Conservation (phyloP, 2,113 vertebrate genomes). For the Neomonachus schauinslandi region DNA sequence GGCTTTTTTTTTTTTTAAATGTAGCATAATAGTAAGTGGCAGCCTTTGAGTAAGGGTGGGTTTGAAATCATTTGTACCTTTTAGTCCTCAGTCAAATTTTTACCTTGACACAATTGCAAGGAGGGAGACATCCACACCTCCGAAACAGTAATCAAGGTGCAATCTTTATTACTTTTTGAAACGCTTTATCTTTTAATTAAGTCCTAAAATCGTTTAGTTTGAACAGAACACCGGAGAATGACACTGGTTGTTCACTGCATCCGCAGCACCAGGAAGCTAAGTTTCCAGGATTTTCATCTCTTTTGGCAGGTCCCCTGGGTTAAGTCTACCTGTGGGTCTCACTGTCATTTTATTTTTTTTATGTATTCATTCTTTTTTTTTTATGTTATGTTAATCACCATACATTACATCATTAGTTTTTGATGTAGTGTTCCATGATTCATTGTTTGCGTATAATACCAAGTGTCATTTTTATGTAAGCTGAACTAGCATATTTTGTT, state of each 20-base stretch:
- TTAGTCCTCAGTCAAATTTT: background rate
- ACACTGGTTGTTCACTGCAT: background rate
- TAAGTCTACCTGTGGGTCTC: background rate
- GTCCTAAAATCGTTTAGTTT: background rate
- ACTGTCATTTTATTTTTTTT: background rate
- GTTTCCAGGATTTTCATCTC: background rate
- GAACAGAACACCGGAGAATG: background rate
- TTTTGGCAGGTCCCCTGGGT: background rate
- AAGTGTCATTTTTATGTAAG: background rate
- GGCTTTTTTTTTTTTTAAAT: background rate
- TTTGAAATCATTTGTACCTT: background rate
- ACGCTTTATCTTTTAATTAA: conserved; percentile 22
- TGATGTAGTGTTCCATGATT: too few species aligned
- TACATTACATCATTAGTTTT: too few species aligned
- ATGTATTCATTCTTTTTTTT: too few species aligned
- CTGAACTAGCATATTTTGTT: background rate
- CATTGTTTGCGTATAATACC: too few species aligned
- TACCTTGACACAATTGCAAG: background rate
- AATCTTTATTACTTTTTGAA: conserved; percentile 40
- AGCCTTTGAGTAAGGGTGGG: background rate
- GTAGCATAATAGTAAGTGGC: background rate
- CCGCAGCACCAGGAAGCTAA: background rate
- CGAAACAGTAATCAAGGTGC: background rate
- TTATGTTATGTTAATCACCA: too few species aligned
- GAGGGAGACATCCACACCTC: background rate